Evolutionary conservation across 2,888 invertebrate species (phyloP), one percentile per base, ranked within the genome.

Genomic region (Drosophila lacicola): DNA sequence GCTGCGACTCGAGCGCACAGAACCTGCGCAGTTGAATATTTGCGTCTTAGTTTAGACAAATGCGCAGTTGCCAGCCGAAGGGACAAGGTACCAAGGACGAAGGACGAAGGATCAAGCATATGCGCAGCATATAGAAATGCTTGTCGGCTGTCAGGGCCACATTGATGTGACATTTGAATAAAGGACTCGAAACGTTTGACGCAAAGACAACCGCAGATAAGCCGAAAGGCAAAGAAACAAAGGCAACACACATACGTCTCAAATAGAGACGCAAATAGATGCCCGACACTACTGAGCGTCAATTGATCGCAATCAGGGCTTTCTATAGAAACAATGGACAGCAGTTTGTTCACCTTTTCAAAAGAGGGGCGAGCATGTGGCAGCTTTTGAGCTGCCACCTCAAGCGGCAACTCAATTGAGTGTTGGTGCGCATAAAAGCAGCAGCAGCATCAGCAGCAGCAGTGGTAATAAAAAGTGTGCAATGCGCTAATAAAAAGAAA

Each of bases 141-240:
- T 42, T 68, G 69, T 44, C 69, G 56, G 37, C 56, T 67, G 66
- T 70, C 66, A 54, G 57, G 10, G 8, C 36, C 44, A 41, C 75
- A 74, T 68, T 78, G 77, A 81, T 81, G 69, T 83, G 85, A 83
- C 85, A 72, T 80, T 75, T 57, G 50, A 42, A 83, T 82, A 83
- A 82, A 78, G 73, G 71, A 80, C 85, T 76, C 37, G 10, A 37
- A 39, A 17, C 50, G 39, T 19, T 57, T 71, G 70, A 63, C 51
- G 51, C 51, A 39, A 14, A 36, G 55, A 63, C 71, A 82, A 82
- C 83, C 85, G 81, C 85, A 85, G 73, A 82, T 80, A 80, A 78
- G 76, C 71, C 70, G 51, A 61, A 62, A 45, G 68, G 45, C 42
- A 60, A 17, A 34, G 42, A 58, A 41, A 74, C 58, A 67, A 71